phyloP scores from a whole-genome alignment of 2,113 vertebrate species.

The Terrapene triunguis region DNA sequence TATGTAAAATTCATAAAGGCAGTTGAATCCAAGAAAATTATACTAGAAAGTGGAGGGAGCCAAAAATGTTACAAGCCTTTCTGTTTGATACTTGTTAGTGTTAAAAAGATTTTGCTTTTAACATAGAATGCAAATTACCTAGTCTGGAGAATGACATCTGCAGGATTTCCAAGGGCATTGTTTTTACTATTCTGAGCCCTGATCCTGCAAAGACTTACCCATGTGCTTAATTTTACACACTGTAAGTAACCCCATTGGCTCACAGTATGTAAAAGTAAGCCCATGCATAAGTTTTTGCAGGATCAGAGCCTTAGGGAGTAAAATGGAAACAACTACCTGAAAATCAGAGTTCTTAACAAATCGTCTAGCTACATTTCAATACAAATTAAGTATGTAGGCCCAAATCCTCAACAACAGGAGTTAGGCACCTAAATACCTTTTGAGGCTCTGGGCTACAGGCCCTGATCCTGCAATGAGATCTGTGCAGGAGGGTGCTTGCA shows the following conservation, averaged over 20 bases:
- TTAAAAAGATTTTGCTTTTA: not conserved
- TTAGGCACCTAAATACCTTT: not conserved
- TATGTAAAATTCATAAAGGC: not conserved
- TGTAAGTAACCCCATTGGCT: not conserved
- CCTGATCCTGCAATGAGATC: not conserved
- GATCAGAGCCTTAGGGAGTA: not conserved
- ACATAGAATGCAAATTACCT: not conserved
- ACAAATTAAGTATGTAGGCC: no score
- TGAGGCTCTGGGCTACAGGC: not conserved
- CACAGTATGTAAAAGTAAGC: not conserved
- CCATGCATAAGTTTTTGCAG: not conserved
- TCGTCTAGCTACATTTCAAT: no score
- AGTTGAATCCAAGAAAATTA: slow-evolving; percentile 40
- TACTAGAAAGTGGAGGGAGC: not conserved
- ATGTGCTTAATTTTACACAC: not conserved
- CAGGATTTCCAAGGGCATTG: slow-evolving; percentile 15
- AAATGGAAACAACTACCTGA: not conserved
- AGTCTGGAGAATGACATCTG: slow-evolving; percentile 43
- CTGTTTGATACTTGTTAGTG: slow-evolving; percentile 8
- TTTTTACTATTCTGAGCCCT: not conserved
- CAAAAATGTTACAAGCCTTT: not conserved
- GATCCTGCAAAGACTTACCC: not conserved
- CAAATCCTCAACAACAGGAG: not conserved
- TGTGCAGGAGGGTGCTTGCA: not conserved
- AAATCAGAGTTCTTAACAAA: no score